A percentile compares a stretch with the other conserved stretches of the same genome.
Conservation (phyloP, 2,888 invertebrate genomes). For the Boloria euphrosyne region DNA sequence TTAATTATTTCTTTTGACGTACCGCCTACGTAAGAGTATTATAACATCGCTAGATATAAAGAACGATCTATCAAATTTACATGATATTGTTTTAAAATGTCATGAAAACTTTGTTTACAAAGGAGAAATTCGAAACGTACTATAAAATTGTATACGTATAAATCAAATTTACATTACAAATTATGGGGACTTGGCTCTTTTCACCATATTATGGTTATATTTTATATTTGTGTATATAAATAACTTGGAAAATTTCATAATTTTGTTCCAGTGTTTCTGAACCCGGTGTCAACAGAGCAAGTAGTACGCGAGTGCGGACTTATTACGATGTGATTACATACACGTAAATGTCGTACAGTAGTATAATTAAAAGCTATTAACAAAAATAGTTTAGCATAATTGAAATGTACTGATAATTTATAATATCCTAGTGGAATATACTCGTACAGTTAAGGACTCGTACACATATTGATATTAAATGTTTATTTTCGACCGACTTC, state of each 20-base stretch:
- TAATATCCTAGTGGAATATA: neutral
- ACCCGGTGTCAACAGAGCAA: constrained; percentile 89
- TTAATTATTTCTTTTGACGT: no score
- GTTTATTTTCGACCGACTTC: no score
- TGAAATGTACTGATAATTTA: constrained; percentile 15
- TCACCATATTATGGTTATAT: no score
- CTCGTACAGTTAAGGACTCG: neutral
- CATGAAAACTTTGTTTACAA: no score
- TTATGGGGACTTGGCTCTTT: no score
- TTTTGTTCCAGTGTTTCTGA: constrained; percentile 81
- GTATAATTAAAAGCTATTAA: neutral
- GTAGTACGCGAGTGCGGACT: constrained; percentile 90
- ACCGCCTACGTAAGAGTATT: no score
- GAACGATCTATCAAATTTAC: no score
- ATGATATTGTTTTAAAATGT: no score
- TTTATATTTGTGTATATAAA: neutral
- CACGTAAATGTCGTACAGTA: neutral
- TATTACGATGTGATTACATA: constrained; percentile 63
- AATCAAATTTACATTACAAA: no score
- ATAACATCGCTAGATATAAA: no score
- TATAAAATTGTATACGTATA: no score
- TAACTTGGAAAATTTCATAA: constrained; percentile 12
- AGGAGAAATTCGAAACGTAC: no score
- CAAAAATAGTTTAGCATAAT: neutral
- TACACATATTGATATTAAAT: neutral